A percentile compares a stretch with the other conserved stretches of the same genome.
Evolutionary conservation across 2,888 invertebrate species (phyloP).

Genomic region (Lordiphosa andalusiaca): DNA sequence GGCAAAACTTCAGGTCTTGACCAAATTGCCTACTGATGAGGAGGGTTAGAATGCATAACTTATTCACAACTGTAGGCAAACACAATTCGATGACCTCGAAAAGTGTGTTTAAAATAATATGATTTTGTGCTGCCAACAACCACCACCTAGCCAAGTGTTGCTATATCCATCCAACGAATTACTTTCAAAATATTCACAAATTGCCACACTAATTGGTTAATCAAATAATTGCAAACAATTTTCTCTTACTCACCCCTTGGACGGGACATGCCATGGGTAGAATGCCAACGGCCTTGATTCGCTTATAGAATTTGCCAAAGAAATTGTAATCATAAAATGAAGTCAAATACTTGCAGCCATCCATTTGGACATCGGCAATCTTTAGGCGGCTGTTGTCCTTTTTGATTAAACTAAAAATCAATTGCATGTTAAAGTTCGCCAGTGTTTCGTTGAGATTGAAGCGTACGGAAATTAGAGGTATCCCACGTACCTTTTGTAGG

Average conservation of each 20-base stretch:
- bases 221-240: not conserved
- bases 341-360: constrained; percentile 50
- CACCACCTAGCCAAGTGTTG: too few relatives aligned
- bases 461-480: not conserved
- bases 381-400: constrained; percentile 45
- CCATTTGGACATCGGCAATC: constrained; percentile 22
- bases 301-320: constrained; percentile 23
- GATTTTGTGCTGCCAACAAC: too few relatives aligned
- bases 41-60: too few relatives aligned
- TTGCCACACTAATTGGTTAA: constrained; percentile 2
- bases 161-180: too few relatives aligned
- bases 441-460: constrained; percentile 21
- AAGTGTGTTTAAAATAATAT: too few relatives aligned
- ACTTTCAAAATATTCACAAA: not conserved
- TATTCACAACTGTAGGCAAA: too few relatives aligned
- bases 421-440: constrained; percentile 13
- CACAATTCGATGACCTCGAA: too few relatives aligned
- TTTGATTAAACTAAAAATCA: constrained; percentile 30
- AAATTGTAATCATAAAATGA: constrained; percentile 15
- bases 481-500: not conserved
- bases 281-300: constrained; percentile 32
- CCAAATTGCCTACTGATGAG: too few relatives aligned
- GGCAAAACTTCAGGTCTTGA: too few relatives aligned
- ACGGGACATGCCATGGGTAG: constrained; percentile 48
- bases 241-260: constrained; percentile 32